These are phyloP conservation scores for Oligia strigilis DNA, from an alignment of 2,888 invertebrate species.

Conservation along the genomic window DNA sequence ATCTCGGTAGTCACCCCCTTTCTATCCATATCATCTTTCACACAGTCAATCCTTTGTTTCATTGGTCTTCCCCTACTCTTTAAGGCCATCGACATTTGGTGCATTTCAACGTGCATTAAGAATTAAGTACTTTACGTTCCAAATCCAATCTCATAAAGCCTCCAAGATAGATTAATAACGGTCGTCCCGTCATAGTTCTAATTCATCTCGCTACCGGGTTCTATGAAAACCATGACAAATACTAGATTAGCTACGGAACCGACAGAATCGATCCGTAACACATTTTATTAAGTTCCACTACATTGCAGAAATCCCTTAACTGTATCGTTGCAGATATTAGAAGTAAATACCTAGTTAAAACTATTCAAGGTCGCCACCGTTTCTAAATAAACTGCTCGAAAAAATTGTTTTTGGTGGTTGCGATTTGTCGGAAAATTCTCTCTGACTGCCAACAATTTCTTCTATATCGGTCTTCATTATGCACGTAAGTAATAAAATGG, in stretches of 20 bases:
- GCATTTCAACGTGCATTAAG: neutral
- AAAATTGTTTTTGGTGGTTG: constrained; percentile 10
- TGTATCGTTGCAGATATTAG: constrained; percentile 35
- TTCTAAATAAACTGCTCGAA: constrained; percentile 30
- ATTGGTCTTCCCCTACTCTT: neutral
- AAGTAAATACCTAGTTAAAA: constrained; percentile 10
- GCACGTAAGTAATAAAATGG: neutral
- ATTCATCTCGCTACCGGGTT: constrained; percentile 24
- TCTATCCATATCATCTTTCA: neutral
- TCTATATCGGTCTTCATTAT: constrained; percentile 8
- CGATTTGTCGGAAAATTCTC: constrained; percentile 11
- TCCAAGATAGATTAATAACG: constrained; percentile 44
- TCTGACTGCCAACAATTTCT: constrained; percentile 54
- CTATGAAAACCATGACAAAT: constrained; percentile 56
- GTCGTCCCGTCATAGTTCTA: constrained; percentile 25
- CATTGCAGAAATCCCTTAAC: constrained; percentile 40
- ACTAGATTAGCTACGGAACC: constrained; percentile 54
- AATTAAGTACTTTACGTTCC: neutral
- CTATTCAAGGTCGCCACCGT: constrained; percentile 28
- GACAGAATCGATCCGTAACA: constrained; percentile 38
- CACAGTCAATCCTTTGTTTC: neutral
- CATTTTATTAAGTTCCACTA: constrained; percentile 47
- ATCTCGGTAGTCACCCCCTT: neutral
- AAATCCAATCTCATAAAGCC: neutral
- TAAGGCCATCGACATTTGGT: neutral